Conservation (phyloP, 2,888 invertebrate genomes). For the Cheilosia variabilis region DNA sequence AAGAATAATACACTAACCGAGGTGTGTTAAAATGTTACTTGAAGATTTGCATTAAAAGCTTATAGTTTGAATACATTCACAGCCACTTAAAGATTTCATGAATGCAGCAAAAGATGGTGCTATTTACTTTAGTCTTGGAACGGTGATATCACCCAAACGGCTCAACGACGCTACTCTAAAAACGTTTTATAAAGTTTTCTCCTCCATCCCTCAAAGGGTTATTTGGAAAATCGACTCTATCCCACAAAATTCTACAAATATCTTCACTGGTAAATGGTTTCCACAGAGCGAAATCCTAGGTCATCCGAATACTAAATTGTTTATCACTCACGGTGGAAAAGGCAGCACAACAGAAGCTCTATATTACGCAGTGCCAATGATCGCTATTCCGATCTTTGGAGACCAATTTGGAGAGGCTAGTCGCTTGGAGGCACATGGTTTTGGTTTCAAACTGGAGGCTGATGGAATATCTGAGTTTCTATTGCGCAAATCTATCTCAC, state of each 20-base stretch:
- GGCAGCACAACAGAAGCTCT: conserved; percentile 91
- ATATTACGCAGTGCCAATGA: conserved; percentile 90
- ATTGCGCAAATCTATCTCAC: conserved; percentile 68
- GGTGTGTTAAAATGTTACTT: neutral
- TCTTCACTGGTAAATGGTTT: conserved; percentile 82
- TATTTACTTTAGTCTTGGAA: conserved; percentile 61
- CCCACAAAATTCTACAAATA: conserved; percentile 77
- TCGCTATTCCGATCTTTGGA: conserved; percentile 90
- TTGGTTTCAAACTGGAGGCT: conserved; percentile 76
- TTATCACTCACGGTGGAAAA: conserved; percentile 85
- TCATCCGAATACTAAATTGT: conserved; percentile 86
- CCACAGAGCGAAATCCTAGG: conserved; percentile 89
- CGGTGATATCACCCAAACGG: conserved; percentile 30
- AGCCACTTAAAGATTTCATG: conserved; percentile 44
- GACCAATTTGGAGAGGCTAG: conserved; percentile 91
- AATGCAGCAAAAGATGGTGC: conserved; percentile 36
- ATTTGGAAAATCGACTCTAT: conserved; percentile 47
- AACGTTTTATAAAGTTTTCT: conserved; percentile 30
- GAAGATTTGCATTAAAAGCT: neutral
- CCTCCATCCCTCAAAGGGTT: conserved; percentile 46
- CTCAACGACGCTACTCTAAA: neutral
- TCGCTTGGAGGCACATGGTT: conserved; percentile 88
- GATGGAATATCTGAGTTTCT: conserved; percentile 54
- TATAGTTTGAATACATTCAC: neutral
- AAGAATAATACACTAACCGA: conserved; percentile 54